Conservation (phyloP, 2,888 invertebrate genomes). For the Rhagonycha lutea region DNA sequence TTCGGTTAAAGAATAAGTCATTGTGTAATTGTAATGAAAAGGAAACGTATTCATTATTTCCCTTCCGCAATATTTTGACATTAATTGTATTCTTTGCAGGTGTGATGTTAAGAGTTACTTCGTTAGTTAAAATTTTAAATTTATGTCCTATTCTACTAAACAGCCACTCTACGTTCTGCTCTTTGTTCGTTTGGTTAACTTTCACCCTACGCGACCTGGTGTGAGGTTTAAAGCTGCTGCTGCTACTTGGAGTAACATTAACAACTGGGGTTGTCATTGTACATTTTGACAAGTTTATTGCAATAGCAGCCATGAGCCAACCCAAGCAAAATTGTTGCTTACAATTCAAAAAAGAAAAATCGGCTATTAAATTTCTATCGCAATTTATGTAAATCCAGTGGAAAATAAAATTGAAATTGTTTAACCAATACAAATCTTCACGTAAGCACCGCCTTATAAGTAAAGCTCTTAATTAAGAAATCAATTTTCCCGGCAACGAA, state of each 20-base stretch:
- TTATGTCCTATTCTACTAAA: slow-evolving; percentile 20
- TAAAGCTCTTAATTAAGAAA: not conserved
- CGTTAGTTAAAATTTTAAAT: slow-evolving; percentile 19
- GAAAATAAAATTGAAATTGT: not conserved
- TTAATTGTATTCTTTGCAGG: slow-evolving; percentile 15
- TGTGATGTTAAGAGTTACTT: slow-evolving; percentile 9
- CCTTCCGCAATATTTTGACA: not conserved
- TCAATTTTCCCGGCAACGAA: not conserved
- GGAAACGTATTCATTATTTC: slow-evolving; percentile 1
- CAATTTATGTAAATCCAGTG: not conserved
- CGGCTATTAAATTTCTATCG: not conserved
- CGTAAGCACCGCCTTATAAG: not conserved
- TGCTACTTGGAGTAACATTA: slow-evolving; percentile 1
- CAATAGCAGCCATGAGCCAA: slow-evolving; percentile 19
- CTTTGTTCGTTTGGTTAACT: slow-evolving; percentile 13
- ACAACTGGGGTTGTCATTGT: slow-evolving; percentile 20
- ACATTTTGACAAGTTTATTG: slow-evolving; percentile 25
- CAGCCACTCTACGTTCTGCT: slow-evolving; percentile 10
- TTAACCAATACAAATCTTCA: not conserved
- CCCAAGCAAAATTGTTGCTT: slow-evolving; percentile 6
- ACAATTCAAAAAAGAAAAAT: not conserved
- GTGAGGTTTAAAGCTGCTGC: slow-evolving; percentile 16
- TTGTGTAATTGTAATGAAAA: slow-evolving; percentile 8
- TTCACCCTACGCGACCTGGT: slow-evolving; percentile 1
- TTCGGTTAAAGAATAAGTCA: slow-evolving; percentile 32